phyloP scores from a whole-genome alignment of 2,888 invertebrate genomes.

The Erebia epiphron region DNA sequence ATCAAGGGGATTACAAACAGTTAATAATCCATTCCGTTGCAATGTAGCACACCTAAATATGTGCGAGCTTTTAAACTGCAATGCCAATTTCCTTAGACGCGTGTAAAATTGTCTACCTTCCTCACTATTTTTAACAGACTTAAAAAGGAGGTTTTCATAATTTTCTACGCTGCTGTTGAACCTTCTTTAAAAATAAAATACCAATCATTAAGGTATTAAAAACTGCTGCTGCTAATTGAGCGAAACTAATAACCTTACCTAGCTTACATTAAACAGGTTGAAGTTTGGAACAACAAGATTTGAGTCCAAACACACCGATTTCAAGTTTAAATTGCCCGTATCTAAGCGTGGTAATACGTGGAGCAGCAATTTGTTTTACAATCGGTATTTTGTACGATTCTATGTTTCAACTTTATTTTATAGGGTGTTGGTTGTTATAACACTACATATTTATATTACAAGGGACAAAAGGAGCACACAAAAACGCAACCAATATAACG shows the following conservation, averaged over 20 bases:
- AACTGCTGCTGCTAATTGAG: not conserved
- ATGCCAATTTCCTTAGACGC: slow-evolving; percentile 25
- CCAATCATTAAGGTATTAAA: not conserved
- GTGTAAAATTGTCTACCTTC: not conserved
- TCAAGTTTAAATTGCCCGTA: not conserved
- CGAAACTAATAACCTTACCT: not conserved
- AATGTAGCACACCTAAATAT: not conserved
- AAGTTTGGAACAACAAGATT: not conserved
- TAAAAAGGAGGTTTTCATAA: not conserved
- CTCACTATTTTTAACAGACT: not conserved
- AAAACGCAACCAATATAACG: slow-evolving; percentile 22
- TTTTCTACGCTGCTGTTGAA: not conserved
- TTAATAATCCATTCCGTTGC: not conserved
- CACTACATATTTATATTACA: not conserved
- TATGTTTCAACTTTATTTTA: not conserved
- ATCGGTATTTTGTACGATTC: not conserved
- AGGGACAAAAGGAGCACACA: slow-evolving; percentile 21
- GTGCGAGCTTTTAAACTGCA: slow-evolving; percentile 17
- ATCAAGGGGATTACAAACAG: not conserved
- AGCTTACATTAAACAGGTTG: not conserved
- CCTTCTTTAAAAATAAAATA: not conserved
- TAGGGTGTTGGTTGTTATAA: not conserved
- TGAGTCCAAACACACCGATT: not conserved
- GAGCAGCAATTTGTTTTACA: not conserved
- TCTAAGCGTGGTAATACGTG: too few relatives aligned